These are phyloP conservation scores for Diploptera punctata DNA, from an alignment of 2,888 invertebrate genomes.

Conservation along the genomic window DNA sequence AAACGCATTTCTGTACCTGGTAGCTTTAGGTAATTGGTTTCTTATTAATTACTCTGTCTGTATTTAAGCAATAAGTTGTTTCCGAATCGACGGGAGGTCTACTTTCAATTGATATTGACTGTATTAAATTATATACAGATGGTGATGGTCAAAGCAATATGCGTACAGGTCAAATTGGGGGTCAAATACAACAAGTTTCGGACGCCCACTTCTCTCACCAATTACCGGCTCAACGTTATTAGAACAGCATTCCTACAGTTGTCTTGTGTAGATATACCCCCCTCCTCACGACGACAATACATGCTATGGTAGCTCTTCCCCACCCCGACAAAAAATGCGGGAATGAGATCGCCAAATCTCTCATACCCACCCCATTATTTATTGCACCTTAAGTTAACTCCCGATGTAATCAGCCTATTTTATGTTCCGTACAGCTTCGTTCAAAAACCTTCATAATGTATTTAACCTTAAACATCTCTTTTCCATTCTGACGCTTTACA, in stretches of 20 bases:
- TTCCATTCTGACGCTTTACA: no score
- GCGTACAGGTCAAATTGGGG: slow-evolving; percentile 22
- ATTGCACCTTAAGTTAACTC: slow-evolving; percentile 20
- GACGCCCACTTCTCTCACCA: slow-evolving; percentile 30
- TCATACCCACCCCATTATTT: slow-evolving; percentile 15
- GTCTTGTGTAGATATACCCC: background rate
- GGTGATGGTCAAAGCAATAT: slow-evolving; percentile 26
- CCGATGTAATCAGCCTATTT: slow-evolving; percentile 20
- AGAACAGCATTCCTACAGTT: slow-evolving; percentile 12
- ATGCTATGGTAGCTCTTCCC: slow-evolving; percentile 15
- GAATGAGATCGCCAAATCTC: slow-evolving; percentile 12
- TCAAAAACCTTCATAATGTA: background rate
- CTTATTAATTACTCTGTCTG: background rate
- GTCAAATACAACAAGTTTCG: slow-evolving; percentile 24
- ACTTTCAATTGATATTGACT: slow-evolving; percentile 18
- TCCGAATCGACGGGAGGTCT: slow-evolving; percentile 6
- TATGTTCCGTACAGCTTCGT: slow-evolving; percentile 12
- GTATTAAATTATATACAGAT: slow-evolving; percentile 25
- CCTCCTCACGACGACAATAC: slow-evolving; percentile 1
- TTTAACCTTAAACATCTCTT: background rate
- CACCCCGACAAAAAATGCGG: no score
- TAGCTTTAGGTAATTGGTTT: no score
- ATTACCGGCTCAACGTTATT: slow-evolving; percentile 23
- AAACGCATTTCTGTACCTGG: no score
- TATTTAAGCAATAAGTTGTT: background rate